Conservation (phyloP, 1,140 invertebrate genomes). For the Diabrotica virgifera region DNA sequence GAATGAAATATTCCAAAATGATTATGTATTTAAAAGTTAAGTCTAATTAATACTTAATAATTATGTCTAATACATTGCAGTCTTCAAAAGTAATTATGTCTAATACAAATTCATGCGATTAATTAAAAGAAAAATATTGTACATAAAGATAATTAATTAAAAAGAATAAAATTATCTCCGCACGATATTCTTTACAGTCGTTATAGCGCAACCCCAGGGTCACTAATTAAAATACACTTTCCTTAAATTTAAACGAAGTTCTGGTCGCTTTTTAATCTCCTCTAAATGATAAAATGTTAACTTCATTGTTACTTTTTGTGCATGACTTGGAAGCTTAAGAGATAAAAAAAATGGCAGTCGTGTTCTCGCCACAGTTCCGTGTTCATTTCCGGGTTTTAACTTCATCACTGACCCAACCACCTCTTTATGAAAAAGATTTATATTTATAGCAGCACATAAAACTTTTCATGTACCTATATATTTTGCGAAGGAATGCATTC, state of each 20-base stretch:
- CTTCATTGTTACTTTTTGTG: constrained; percentile 2
- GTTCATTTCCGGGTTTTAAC: not conserved
- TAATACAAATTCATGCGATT: no score
- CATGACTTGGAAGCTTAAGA: constrained; percentile 2
- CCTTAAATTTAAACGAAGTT: not conserved
- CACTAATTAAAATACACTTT: constrained; percentile 3
- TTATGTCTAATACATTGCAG: no score
- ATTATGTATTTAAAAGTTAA: no score
- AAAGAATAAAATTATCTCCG: not conserved
- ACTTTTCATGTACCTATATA: no score
- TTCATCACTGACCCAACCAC: not conserved
- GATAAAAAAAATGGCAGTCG: not conserved
- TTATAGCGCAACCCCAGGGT: not conserved
- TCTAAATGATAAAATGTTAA: constrained; percentile 1
- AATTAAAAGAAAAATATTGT: no score
- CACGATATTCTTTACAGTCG: not conserved
- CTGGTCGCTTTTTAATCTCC: not conserved
- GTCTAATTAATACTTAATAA: no score
- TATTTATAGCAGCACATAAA: not conserved
- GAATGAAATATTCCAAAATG: no score
- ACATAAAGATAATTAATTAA: no score
- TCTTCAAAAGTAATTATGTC: no score
- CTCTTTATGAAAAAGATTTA: not conserved
- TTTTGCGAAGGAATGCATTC: no score
- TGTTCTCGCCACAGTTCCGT: not conserved